Evolutionary conservation across 2,888 invertebrate species (phyloP).

Genomic region (Drosophila yooni): DNA sequence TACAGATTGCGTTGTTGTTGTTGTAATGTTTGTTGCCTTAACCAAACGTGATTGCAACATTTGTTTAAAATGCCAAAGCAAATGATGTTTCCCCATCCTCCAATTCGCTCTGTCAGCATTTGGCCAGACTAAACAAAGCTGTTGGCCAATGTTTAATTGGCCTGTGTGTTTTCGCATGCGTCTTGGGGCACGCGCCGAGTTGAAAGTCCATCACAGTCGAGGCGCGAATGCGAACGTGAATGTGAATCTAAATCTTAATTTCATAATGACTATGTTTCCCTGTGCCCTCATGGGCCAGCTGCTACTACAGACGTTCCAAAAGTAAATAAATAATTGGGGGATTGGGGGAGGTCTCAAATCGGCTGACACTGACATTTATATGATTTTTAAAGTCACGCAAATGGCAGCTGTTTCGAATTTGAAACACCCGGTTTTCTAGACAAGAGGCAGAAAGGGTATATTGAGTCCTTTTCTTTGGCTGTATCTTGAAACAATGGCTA

Average conservation of each 20-base stretch:
- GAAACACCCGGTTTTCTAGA: background rate
- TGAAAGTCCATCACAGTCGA: background rate
- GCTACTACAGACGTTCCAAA: slow-evolving; percentile 44
- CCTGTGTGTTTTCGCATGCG: background rate
- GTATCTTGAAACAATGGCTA: background rate
- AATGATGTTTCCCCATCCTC: background rate
- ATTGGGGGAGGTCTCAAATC: background rate
- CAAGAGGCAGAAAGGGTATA: background rate
- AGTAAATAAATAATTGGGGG: slow-evolving; percentile 16
- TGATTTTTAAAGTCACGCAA: slow-evolving; percentile 18
- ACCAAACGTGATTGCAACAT: slow-evolving; percentile 42
- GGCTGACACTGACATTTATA: slow-evolving; percentile 58
- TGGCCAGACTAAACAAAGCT: slow-evolving; percentile 65
- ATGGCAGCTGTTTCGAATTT: slow-evolving; percentile 32
- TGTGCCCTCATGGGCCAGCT: slow-evolving; percentile 32
- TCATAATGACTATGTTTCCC: slow-evolving; percentile 19
- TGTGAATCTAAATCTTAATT: slow-evolving; percentile 1
- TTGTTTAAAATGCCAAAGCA: slow-evolving; percentile 46
- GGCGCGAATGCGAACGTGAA: background rate
- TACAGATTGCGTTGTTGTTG: slow-evolving; percentile 14
- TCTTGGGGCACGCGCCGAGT: slow-evolving; percentile 64
- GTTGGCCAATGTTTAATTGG: slow-evolving; percentile 44
- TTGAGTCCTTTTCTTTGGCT: background rate
- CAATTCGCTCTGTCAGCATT: too few relatives aligned
- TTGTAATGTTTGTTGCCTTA: background rate